Evolutionary conservation across 2,113 vertebrate genomes (phyloP).

Genomic region (Henicopernis longicauda): DNA sequence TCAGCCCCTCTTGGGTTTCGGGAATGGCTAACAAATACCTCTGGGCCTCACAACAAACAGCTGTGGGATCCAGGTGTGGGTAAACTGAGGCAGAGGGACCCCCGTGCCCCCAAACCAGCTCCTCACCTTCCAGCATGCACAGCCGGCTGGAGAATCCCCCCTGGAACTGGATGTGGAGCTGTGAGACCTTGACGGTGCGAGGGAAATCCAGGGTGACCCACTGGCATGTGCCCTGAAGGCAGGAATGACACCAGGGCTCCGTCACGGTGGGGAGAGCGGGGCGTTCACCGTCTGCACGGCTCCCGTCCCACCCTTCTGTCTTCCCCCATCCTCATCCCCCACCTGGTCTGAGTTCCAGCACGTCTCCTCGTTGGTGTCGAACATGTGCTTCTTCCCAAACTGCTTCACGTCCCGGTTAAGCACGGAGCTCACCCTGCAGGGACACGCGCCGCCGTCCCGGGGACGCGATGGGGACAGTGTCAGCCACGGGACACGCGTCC

Average conservation of each 20-base stretch:
- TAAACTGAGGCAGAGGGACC: background rate
- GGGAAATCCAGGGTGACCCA: constrained; percentile 92
- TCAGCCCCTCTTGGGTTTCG: background rate
- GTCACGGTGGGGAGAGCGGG: background rate
- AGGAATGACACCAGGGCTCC: background rate
- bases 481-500: fast-evolving
- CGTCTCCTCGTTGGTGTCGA: constrained; percentile 88
- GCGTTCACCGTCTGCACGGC: fast-evolving
- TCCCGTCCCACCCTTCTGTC: background rate
- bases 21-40: fast-evolving
- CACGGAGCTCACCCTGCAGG: constrained; percentile 88
- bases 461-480: background rate
- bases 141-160: constrained; percentile 88
- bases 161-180: constrained; percentile 90
- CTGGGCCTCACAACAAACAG: background rate
- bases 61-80: background rate
- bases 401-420: constrained; percentile 87
- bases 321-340: background rate
- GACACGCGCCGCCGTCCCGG: fast-evolving
- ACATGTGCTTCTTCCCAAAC: constrained; percentile 91
- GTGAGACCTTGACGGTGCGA: constrained; percentile 69
- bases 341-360: constrained; percentile 98
- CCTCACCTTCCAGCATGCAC: constrained; percentile 85
- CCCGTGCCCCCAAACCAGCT: fast-evolving
- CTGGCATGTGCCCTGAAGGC: constrained; percentile 82